phyloP scores from a whole-genome alignment of 1,140 invertebrate species.

The Ephestia elutella region DNA sequence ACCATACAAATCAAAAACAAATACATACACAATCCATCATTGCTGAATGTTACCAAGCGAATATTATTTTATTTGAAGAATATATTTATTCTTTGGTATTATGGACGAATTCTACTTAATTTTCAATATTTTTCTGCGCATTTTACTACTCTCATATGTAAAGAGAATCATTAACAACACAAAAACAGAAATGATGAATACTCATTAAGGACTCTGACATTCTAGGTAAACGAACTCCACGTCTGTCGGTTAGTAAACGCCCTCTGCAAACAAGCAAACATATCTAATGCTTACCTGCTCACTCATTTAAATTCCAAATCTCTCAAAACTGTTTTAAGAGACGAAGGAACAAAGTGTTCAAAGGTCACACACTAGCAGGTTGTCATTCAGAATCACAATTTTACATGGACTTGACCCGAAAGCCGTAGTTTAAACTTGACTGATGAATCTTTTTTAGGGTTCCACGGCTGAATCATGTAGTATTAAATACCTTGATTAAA shows the following conservation, averaged over 20 bases:
- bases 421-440: not conserved
- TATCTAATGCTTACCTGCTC: not conserved
- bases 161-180: not conserved
- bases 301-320: slow-evolving; percentile 1
- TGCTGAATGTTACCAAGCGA: no score
- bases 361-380: not conserved
- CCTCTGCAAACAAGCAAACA: not conserved
- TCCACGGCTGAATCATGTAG: not conserved
- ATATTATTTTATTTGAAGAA: no score
- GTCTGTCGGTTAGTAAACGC: not conserved
- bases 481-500: no score
- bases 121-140: no score
- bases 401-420: not conserved
- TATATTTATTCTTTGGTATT: no score
- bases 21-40: no score
- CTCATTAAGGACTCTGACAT: not conserved
- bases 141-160: not conserved
- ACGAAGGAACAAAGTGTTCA: slow-evolving; percentile 1
- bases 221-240: slow-evolving; percentile 1
- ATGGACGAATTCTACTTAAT: no score
- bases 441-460: not conserved
- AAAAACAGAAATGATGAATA: no score
- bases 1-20: no score
- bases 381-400: slow-evolving; percentile 3
- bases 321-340: not conserved